Base-by-base conservation (phyloP, 2,113 vertebrate genomes). In the Pelmatolapia mariae region DNA sequence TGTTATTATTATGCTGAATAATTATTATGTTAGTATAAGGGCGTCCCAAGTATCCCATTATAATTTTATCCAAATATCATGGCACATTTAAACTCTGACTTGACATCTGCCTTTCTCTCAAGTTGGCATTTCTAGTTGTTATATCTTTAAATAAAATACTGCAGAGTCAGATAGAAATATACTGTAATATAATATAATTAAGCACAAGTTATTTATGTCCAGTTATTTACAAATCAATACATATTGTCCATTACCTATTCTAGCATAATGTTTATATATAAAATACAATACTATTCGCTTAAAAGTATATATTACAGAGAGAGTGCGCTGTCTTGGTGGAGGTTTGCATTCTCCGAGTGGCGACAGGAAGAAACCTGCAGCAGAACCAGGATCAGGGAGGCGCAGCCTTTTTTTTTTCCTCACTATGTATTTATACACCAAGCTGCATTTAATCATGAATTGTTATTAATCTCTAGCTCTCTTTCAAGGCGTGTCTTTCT, bases 321-420 rank as follows among this genome's bases (percentile, higher is more conserved):
- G 10, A 66, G 61, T 38, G 0, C 0, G 61, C 19, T 22, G 61
- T 38, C 19, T 66, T 66, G 19, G 19, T 8, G 61, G 33, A 66
- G 61, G 61, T 66, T 66, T 66, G 33, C 61, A 22, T 38, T 68
- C 33, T 22, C 61, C 3, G 11, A 68, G 61, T 68, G 61, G 18
- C 4, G 1, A 66, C 31, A 66, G 31, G 61, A 66, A 1, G 18
- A 36, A 66, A 66, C 38, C 68, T 73, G 38, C 36, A 24, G 36
- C 36, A 36, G 31, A 36, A n/a, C 31, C 61, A 66, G 31, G 61
- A 66, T 66, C 31, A n/a, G 10, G 59, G 61, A 36, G 18, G 18
- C 3, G 3, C 59, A 63, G 10, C 1, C 18, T n/a, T 36, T 63
- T 61, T 33, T 36, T 0, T 0, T 2, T 7, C 31, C 59, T n/a